A percentile compares a stretch with the other conserved stretches of the same genome.
phyloP scores from a whole-genome alignment of 2,797 vertebrate species.

The Acanthis flammea region DNA sequence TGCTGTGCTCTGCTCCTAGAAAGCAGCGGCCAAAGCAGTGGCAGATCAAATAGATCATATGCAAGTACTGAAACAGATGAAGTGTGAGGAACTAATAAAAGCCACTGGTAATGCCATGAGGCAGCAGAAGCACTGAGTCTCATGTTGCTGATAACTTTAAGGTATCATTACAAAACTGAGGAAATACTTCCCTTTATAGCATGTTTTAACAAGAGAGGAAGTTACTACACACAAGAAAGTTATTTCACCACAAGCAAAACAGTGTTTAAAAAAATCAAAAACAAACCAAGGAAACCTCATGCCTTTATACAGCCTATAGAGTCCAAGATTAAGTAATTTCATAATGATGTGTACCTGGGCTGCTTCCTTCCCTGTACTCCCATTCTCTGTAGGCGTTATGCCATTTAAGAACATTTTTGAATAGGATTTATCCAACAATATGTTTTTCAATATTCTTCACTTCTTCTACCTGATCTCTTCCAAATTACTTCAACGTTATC shows the following conservation, averaged over 20 bases:
- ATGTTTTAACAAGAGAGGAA: neutral
- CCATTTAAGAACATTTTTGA: neutral
- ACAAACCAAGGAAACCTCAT: neutral
- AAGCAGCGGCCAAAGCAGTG: neutral
- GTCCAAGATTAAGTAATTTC: neutral
- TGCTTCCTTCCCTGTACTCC: neutral
- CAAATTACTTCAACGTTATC: neutral
- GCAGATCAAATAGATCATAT: neutral
- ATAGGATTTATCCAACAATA: neutral
- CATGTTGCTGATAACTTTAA: neutral
- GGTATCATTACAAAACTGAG: neutral
- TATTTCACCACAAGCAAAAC: neutral
- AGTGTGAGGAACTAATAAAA: neutral
- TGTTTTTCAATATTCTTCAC: neutral
- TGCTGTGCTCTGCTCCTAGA: neutral
- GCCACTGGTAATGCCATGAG: neutral
- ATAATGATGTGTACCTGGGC: neutral
- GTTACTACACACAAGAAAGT: neutral
- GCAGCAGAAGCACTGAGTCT: neutral
- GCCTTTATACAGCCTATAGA: neutral
- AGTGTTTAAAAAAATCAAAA: neutral
- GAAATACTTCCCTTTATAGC: neutral
- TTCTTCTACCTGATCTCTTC: neutral
- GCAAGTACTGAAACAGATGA: neutral
- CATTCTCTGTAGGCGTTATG: neutral